Evolutionary conservation across 2,888 invertebrate genomes (phyloP), one percentile per base, ranked within the genome.

Genomic region (Leptinotarsa juncta): DNA sequence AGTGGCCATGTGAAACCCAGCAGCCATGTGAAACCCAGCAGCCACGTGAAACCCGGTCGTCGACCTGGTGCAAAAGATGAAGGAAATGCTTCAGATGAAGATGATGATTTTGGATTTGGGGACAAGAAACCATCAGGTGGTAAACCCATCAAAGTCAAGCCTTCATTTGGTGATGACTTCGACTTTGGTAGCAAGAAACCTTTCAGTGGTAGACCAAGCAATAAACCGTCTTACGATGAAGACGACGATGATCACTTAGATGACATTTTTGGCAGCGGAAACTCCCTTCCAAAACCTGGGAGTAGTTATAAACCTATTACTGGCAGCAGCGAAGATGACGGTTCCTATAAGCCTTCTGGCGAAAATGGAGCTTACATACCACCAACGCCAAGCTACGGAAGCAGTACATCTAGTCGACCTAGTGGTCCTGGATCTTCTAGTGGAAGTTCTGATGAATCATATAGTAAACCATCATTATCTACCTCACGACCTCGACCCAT

Each of bases 1-100:
- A 91, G 91, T 79, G 91, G 91, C 0, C 90, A 90, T 81, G 88
- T 90, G 7, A 90, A 90, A 81, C 90, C 90, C 23, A 69, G 88
- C 73, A 71, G 73, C 12, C 90, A 90, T 81, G 88, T 90, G 5
- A 90, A 90, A 81, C 90, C 90, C 23, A 69, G 88, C 73, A 71
- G 73, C 12, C 90, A 90, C 81, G 88, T 90, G 5, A 90, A 90
- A 81, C 90, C 90, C 20, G 67, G 88, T 74, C 70, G 73, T 5
- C 77, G 74, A 69, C 78, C 78, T 50, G 76, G 78, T 15, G 65
- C 71, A 73, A 72, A 73, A 7, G 75, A 70, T 26, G 70, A 76
- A n/a, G 77, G 67, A 42, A 77, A 76, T 60, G 71, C 71, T 69
- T 50, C 74, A 26, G 77, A 74, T 65, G 72, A 68, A 60, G 74